These are phyloP conservation scores for Battus philenor DNA, from an alignment of 1,140 invertebrate genomes.

Conservation along the genomic window DNA sequence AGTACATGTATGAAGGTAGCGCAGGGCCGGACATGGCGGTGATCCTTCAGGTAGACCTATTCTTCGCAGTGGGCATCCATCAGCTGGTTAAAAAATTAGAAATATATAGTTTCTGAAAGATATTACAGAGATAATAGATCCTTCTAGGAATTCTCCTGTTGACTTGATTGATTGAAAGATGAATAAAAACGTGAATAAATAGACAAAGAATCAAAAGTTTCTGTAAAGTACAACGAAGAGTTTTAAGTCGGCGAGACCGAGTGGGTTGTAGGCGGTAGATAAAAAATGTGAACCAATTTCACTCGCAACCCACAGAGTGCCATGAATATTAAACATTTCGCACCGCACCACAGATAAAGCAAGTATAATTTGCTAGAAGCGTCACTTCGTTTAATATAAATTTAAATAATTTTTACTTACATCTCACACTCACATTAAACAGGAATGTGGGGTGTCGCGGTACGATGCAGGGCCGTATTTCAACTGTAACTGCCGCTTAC, in stretches of 20 bases:
- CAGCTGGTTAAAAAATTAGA: too few relatives aligned
- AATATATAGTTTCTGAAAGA: too few relatives aligned
- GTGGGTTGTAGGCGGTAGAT: constrained; percentile 38
- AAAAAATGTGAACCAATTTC: constrained; percentile 70
- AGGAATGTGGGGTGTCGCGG: constrained; percentile 26
- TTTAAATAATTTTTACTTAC: too few relatives aligned
- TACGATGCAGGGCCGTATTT: constrained; percentile 53
- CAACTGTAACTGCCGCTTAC: constrained; percentile 45
- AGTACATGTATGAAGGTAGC: too few relatives aligned
- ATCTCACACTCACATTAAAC: too few relatives aligned
- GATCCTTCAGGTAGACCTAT: too few relatives aligned
- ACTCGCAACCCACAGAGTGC: constrained; percentile 57
- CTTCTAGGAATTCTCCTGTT: too few relatives aligned
- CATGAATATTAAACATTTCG: constrained; percentile 70
- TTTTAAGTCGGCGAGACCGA: constrained; percentile 33
- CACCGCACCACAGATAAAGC: constrained; percentile 36
- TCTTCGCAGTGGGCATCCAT: too few relatives aligned
- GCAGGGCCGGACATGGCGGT: too few relatives aligned
- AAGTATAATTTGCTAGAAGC: constrained; percentile 26
- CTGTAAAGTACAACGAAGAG: constrained; percentile 34
- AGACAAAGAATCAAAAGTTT: neutral
- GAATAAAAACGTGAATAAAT: too few relatives aligned
- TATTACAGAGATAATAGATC: too few relatives aligned
- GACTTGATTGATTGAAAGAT: too few relatives aligned
- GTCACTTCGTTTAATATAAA: constrained; percentile 2